These are phyloP conservation scores for Passer montanus DNA, from an alignment of 2,113 vertebrate species.

Conservation along the genomic window DNA sequence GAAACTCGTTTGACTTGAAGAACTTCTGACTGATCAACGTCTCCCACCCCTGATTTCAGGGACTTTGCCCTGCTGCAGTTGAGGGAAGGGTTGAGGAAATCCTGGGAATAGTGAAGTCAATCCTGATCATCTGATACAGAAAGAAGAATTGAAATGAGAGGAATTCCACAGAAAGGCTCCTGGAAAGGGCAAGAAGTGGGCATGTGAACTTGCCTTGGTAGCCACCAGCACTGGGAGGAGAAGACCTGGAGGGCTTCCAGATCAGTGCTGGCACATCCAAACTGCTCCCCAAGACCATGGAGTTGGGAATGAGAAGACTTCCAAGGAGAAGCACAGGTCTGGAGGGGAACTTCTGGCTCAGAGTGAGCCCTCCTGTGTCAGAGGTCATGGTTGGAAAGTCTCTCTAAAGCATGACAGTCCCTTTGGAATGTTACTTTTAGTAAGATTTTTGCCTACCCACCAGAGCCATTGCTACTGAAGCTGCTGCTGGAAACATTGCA, in stretches of 20 bases:
- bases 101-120: background rate
- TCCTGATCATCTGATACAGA: background rate
- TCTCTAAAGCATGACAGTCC: background rate
- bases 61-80: background rate
- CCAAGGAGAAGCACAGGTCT: background rate
- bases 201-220: background rate
- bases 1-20: background rate
- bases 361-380: background rate
- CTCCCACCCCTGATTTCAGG: background rate
- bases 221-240: background rate
- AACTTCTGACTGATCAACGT: rapidly evolving
- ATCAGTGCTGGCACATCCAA: rapidly evolving
- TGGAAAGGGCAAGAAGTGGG: background rate
- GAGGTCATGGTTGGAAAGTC: background rate
- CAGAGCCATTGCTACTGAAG: background rate
- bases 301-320: background rate
- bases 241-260: background rate
- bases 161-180: background rate
- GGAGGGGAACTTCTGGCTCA: background rate
- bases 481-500: background rate
- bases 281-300: background rate
- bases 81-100: background rate
- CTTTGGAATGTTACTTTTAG: background rate
- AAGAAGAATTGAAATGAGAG: background rate
- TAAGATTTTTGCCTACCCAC: background rate